phyloP scores from a whole-genome alignment of 1,140 invertebrate species.

The Drosophila hydei region DNA sequence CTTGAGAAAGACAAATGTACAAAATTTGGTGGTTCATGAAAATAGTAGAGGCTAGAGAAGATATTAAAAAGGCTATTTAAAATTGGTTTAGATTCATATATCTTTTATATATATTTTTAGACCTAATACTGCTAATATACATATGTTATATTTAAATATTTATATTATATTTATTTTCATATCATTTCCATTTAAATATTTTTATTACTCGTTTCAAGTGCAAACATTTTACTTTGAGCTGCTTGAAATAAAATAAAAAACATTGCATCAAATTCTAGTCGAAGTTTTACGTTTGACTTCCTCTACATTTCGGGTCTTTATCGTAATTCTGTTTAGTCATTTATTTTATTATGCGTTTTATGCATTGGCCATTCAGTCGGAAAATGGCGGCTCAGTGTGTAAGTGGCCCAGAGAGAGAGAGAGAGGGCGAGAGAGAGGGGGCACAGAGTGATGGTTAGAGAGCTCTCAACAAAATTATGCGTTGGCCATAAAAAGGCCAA shows the following conservation, averaged over 20 bases:
- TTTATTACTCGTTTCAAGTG: slow-evolving; percentile 12
- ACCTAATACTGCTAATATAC: too few relatives aligned
- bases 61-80: too few relatives aligned
- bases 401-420: background rate
- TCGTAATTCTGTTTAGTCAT: slow-evolving; percentile 80
- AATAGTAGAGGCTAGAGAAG: too few relatives aligned
- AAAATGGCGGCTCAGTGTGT: slow-evolving; percentile 31
- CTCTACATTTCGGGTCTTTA: slow-evolving; percentile 43
- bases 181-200: background rate
- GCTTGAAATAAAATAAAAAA: slow-evolving; percentile 19
- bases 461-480: slow-evolving; percentile 74
- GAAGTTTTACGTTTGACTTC: background rate
- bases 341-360: slow-evolving; percentile 82
- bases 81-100: too few relatives aligned
- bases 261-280: slow-evolving; percentile 17
- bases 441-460: slow-evolving; percentile 10
- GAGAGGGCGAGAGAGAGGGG: slow-evolving; percentile 5
- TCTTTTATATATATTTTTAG: too few relatives aligned
- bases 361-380: slow-evolving; percentile 39
- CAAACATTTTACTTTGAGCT: slow-evolving; percentile 12
- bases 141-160: too few relatives aligned
- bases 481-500: slow-evolving; percentile 69
- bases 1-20: too few relatives aligned
- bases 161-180: too few relatives aligned
- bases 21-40: too few relatives aligned